Evolutionary conservation across 2,113 vertebrate genomes (phyloP), one percentile per base, ranked within the genome.

Genomic region (Phalacrocorax pelagicus): DNA sequence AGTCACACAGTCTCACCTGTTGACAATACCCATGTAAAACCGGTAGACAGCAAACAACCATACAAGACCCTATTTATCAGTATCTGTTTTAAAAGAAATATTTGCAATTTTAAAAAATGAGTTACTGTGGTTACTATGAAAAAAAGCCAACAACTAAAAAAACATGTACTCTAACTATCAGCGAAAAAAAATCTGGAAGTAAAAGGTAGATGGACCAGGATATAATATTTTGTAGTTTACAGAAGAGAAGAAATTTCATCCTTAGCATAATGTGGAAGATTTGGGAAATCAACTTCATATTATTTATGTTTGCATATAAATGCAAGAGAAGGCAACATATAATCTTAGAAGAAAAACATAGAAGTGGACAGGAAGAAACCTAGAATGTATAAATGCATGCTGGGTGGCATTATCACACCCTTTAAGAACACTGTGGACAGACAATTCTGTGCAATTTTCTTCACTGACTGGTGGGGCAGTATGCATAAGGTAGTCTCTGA

Each of bases 61-160:
- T 92, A 78, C 61, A 79, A 66, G 63, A 95, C 15, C 77, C 85
- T 94, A 59, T 59, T 49, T 81, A 95, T 93, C 85, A 86, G n/a
- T 80, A 81, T 24, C 62, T 95, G 36, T 91, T 96, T 93, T 58
- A 86, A 97, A 96, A 69, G 2, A 87, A 85, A 88, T 26, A 23
- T 10, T 47, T 75, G 69, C 73, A 92, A 12, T 67, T 69, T 61
- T 61, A 58, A 52, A 67, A 94, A 87, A 90, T 12, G 0, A 81
- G 19, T 55, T 92, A 92, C 27, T 71, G 17, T 73, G 16, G 14
- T 58, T 82, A 69, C 63, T 80, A 34, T 75, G 7, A 36, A 54
- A 47, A 47, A 81, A 54, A 16, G 26, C 6, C 47, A 78, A 73
- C 32, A 57, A 82, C 65, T 83, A 15, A 88, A 87, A 82, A 69